These are phyloP conservation scores for Toxostoma redivivum DNA, from an alignment of 2,113 vertebrate genomes.

Conservation along the genomic window DNA sequence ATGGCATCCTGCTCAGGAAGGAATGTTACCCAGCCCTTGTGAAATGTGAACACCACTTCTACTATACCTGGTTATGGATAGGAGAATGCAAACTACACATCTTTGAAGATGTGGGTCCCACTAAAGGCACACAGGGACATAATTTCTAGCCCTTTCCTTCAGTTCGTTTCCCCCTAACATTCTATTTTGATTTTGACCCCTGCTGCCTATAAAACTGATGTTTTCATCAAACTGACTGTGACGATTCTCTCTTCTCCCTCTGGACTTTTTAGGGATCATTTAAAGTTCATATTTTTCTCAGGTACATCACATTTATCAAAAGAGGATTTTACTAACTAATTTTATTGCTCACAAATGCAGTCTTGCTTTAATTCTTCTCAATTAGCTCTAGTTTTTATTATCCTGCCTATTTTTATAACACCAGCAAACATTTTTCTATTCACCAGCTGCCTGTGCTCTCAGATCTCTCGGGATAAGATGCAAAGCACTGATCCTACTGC, in stretches of 20 bases:
- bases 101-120: not conserved
- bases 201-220: not conserved
- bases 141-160: not conserved
- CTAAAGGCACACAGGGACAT: not conserved
- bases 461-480: not conserved
- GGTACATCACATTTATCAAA: not conserved
- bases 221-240: not conserved
- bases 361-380: not conserved
- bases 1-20: not conserved
- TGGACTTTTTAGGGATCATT: not conserved
- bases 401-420: not conserved
- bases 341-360: not conserved
- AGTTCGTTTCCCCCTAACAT: not conserved
- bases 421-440: not conserved
- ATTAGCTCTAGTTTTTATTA: not conserved
- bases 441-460: not conserved
- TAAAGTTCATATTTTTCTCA: not conserved
- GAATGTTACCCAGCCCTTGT: accelerated
- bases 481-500: not conserved
- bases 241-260: not conserved
- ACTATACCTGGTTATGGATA: not conserved
- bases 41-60: not conserved
- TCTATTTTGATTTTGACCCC: not conserved
- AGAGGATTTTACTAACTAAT: not conserved
- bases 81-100: not conserved